Evolutionary conservation across 2,113 vertebrate species (phyloP).

Genomic region (Sialia sialis): DNA sequence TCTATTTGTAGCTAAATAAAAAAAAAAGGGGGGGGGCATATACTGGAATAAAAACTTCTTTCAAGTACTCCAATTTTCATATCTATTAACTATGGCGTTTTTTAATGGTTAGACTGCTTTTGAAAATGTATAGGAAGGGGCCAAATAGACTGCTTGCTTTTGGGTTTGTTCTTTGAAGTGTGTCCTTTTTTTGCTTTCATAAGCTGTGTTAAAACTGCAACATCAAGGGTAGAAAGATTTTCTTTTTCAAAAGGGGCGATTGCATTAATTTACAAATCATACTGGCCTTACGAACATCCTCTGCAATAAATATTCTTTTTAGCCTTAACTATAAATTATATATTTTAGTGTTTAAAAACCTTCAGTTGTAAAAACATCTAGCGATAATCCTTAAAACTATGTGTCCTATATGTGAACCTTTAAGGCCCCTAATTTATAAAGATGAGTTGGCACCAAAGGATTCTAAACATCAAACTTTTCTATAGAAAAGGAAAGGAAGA

Average conservation of each 20-base stretch:
- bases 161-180: constrained; percentile 34
- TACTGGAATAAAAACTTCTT: constrained; percentile 59
- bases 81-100: constrained; percentile 62
- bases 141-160: constrained; percentile 19
- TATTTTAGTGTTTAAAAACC: constrained; percentile 85
- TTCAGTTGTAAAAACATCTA: constrained; percentile 73
- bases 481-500: constrained; percentile 63
- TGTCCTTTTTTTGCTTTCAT: constrained; percentile 33
- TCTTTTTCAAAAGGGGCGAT: constrained; percentile 58
- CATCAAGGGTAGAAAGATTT: constrained; percentile 48
- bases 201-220: constrained; percentile 44
- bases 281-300: constrained; percentile 83
- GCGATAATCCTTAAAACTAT: constrained; percentile 67
- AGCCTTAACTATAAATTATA: constrained; percentile 85
- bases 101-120: constrained; percentile 38
- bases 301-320: constrained; percentile 88
- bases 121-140: constrained; percentile 38
- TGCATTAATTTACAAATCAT: constrained; percentile 75
- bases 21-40: background rate
- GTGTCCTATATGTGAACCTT: constrained; percentile 64
- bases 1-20: constrained; percentile 66
- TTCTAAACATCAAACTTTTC: constrained; percentile 63
- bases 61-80: constrained; percentile 71
- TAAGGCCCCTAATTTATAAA: constrained; percentile 70
- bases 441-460: constrained; percentile 70